Percentiles rank a stretch among this genome's conserved stretches.
phyloP scores from a whole-genome alignment of 2,113 vertebrate genomes.

The Dicerorhinus sumatrensis region DNA sequence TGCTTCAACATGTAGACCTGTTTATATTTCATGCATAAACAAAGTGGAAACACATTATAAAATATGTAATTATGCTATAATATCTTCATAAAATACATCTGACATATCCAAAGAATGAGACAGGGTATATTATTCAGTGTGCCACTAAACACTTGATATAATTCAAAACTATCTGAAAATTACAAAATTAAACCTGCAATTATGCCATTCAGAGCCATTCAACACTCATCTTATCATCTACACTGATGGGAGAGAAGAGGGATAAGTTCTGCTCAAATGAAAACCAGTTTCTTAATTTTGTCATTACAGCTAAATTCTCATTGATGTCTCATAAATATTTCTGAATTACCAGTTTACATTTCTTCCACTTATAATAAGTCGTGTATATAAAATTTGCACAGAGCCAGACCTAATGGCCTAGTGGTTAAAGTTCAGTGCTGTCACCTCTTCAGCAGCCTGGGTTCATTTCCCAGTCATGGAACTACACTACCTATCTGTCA shows the following conservation, averaged over 20 bases:
- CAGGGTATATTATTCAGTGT: not conserved
- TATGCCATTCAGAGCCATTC: not conserved
- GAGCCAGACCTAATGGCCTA: too few species aligned
- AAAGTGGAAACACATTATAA: not conserved
- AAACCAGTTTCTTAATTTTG: not conserved
- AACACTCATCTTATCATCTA: not conserved
- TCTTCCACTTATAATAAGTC: not conserved
- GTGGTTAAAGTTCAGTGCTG: too few species aligned
- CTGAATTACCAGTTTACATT: not conserved
- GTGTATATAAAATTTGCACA: not conserved
- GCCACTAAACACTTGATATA: not conserved
- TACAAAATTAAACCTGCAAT: constrained; percentile 27
- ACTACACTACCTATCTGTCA: too few species aligned
- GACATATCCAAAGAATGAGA: not conserved
- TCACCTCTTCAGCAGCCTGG: too few species aligned
- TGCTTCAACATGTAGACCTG: not conserved
- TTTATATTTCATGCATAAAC: not conserved
- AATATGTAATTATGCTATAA: not conserved
- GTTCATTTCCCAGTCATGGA: too few species aligned
- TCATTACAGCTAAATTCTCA: not conserved
- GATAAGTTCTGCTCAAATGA: not conserved
- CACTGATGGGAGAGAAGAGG: not conserved
- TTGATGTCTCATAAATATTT: not conserved
- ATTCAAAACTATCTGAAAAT: constrained; percentile 15
- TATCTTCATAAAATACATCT: not conserved